phyloP scores from a whole-genome alignment of 2,113 vertebrate species.

The Piliocolobus tephrosceles region DNA sequence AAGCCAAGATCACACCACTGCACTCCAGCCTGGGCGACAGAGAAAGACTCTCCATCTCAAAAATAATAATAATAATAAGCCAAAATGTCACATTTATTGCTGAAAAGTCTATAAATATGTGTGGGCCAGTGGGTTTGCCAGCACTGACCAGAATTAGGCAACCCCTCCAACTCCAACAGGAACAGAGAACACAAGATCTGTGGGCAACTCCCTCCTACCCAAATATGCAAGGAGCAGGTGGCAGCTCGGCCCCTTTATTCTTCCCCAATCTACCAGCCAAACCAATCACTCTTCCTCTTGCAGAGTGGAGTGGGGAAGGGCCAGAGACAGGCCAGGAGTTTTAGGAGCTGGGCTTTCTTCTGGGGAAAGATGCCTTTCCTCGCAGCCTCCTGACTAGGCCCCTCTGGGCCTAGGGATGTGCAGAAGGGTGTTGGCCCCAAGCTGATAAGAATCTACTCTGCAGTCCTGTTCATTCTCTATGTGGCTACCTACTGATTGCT shows the following conservation, averaged over 20 bases:
- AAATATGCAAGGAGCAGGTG: background rate
- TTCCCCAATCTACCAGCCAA: background rate
- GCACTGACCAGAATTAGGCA: background rate
- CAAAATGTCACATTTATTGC: too few species aligned
- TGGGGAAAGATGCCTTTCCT: background rate
- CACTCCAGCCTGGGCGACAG: too few species aligned
- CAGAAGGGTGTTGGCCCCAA: rapidly evolving
- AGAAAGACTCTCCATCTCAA: too few species aligned
- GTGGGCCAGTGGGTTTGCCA: background rate
- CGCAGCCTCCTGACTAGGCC: background rate
- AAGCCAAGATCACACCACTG: too few species aligned
- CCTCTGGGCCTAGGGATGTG: background rate
- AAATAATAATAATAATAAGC: too few species aligned
- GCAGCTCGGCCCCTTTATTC: background rate
- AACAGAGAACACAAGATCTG: background rate
- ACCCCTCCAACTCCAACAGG: background rate
- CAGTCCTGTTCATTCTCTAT: rapidly evolving
- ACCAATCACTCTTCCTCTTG: too few species aligned
- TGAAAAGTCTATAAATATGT: background rate
- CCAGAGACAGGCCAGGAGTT: background rate
- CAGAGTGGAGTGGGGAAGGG: background rate
- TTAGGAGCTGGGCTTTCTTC: background rate
- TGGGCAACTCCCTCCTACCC: background rate
- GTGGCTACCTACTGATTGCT: background rate
- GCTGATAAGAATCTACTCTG: background rate